Conservation (phyloP, 1,140 invertebrate species). For the Physella acuta region DNA sequence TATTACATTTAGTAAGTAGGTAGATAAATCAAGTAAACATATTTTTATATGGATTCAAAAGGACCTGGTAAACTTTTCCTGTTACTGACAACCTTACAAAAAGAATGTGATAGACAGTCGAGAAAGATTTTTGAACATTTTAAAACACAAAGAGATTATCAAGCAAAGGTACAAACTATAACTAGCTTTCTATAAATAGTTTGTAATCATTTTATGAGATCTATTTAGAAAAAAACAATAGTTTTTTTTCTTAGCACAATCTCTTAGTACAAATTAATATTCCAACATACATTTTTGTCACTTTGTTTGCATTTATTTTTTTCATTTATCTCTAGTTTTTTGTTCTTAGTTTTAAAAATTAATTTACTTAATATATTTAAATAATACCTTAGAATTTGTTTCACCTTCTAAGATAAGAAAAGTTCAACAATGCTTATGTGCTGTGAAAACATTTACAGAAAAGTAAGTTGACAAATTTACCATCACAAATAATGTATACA, state of each 20-base stretch:
- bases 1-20: too few species aligned
- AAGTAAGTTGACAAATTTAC: not conserved
- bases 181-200: too few species aligned
- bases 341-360: not conserved
- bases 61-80: slow-evolving; percentile 74
- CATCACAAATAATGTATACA: too few species aligned
- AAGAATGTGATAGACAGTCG: slow-evolving; percentile 81
- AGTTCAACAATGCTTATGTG: not conserved
- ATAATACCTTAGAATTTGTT: not conserved
- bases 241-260: too few species aligned
- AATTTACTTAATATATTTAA: not conserved
- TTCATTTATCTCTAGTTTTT: too few species aligned
- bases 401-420: not conserved
- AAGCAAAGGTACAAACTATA: slow-evolving; percentile 70
- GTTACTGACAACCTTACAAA: slow-evolving; percentile 75
- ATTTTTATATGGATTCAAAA: too few species aligned
- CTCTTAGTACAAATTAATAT: too few species aligned
- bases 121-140: slow-evolving; percentile 75
- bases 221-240: too few species aligned
- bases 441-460: not conserved
- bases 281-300: not conserved
- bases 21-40: too few species aligned
- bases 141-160: slow-evolving; percentile 72
- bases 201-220: too few species aligned
- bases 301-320: not conserved